Evolutionary conservation across 1,140 invertebrate species (phyloP), one percentile per base, ranked within the genome.

Genomic region (Nomia melanderi): DNA sequence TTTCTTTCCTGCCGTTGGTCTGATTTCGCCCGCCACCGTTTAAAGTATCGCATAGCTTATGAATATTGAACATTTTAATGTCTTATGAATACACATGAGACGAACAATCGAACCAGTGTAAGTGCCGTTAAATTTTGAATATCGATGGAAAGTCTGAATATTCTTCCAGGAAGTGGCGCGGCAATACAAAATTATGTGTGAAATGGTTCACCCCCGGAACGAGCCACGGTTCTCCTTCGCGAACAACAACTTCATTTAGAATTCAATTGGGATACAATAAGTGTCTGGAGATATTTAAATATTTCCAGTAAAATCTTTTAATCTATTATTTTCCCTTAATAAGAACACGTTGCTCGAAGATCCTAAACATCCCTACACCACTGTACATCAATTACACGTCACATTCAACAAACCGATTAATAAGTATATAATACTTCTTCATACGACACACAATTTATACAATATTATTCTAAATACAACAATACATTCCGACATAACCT

Each of bases 61-160:
- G 57, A 77, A 77, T 77, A 77, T 77, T 77, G 44, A 77, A 63
- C 44, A 2, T 44, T 23, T 31, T 63, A 77, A 71, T 77, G 54
- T 77, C 75, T 77, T 77, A 77, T 77, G 75, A 77, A 77, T 77
- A 77, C 44, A 25, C 67, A 77, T 77, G 67, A 77, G 75, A 71
- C 44, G 36, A 71, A 47, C 75, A 77, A 71, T 71, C 75, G 57
- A 41, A 29, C 41, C 54, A 36, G 65, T 69, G 57, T 76, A 70
- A 70, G 66, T 77, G 53, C 67, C 67, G 75, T 69, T 76, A 69
- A 76, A 76, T 76, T 76, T 76, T 27, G 67, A 77, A 71, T 70
- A 77, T 77, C 75, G 66, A 77, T 77, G 54, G 60, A 54, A 71
- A 33, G 17, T 56, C 56, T 77, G 69, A 77, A 77, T 60, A 70